Evolutionary conservation across 2,113 vertebrate genomes (phyloP), one percentile per base, ranked within the genome.

Genomic region (Actenoides hombroni): DNA sequence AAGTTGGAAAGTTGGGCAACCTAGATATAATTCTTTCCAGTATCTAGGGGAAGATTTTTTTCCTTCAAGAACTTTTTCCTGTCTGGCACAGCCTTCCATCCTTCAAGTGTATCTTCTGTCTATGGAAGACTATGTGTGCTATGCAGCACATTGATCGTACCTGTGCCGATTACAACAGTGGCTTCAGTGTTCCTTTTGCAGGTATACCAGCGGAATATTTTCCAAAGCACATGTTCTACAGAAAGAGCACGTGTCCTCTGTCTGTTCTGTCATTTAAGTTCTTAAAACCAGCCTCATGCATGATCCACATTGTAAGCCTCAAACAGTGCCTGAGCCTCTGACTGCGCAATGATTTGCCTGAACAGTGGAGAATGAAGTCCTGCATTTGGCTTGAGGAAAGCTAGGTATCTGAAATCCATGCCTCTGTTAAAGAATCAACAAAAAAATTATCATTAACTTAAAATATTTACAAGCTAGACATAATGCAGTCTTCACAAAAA

Each of bases 391-490:
- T 77, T 91, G 54, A 74, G 82, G 54, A 67, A 33, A 61, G 28
- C 29, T 53, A 48, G n/a, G 9, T 42, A 25, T 8, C 49, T 74
- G 60, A 88, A 92, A 81, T 78, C 21, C 51, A 11, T 2, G 1
- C 16, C 42, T 82, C 5, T 71, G 56, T 54, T 93, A 67, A 90
- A 80, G n/a, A 70, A 88, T 86, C 49, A 70, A 69, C 20, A 57
- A 28, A 69, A 53, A 37, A 9, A 29, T 77, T 85, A 82, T 82
- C 12, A 85, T 65, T 94, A 94, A 94, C 90, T 70, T 88, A n/a
- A 70, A 76, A 53, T 11, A 21, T 80, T 68, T 57, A 59, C 33
- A 61, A 79, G 31, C 13, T 74, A 86, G 19, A 31, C 28, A 35
- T 65, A 26, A 20, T 3, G 2, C 88, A 83, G 40, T n/a, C 54